These are phyloP conservation scores for Caloenas nicobarica DNA, from an alignment of 2,113 vertebrate species.

Conservation along the genomic window DNA sequence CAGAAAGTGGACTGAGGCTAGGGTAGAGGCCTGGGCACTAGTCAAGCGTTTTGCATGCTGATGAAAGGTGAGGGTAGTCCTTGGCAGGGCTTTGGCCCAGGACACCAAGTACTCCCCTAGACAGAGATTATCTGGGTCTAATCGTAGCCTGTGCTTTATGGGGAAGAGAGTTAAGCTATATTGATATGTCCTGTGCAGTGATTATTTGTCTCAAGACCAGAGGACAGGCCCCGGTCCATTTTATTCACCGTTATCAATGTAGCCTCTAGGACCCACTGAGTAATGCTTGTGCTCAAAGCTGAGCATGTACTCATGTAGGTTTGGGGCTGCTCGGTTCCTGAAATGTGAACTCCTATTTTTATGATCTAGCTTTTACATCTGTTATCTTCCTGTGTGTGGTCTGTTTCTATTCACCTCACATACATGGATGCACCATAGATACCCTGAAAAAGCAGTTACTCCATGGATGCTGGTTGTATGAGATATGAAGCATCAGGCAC, in stretches of 20 bases:
- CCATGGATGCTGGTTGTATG: neutral
- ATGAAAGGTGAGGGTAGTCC: neutral
- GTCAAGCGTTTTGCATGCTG: neutral
- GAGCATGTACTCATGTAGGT: neutral
- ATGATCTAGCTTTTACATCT: neutral
- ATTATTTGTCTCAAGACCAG: neutral
- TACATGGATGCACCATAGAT: neutral
- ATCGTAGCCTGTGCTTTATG: neutral
- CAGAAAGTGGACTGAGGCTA: neutral
- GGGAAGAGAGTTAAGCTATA: neutral
- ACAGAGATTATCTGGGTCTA: neutral
- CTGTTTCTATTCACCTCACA: neutral
- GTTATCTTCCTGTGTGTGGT: neutral
- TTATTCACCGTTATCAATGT: neutral
- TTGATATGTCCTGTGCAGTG: neutral
- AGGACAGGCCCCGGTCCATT: neutral
- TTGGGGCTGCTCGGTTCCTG: neutral
- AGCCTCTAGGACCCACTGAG: neutral
- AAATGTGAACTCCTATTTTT: neutral
- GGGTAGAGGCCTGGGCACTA: neutral
- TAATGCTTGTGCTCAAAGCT: neutral
- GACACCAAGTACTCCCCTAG: neutral
- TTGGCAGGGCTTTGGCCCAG: neutral
- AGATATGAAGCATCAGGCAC: neutral
- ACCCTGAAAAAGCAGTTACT: neutral